phyloP scores from a whole-genome alignment of 2,797 vertebrate species.

The Eulemur rubriventer region DNA sequence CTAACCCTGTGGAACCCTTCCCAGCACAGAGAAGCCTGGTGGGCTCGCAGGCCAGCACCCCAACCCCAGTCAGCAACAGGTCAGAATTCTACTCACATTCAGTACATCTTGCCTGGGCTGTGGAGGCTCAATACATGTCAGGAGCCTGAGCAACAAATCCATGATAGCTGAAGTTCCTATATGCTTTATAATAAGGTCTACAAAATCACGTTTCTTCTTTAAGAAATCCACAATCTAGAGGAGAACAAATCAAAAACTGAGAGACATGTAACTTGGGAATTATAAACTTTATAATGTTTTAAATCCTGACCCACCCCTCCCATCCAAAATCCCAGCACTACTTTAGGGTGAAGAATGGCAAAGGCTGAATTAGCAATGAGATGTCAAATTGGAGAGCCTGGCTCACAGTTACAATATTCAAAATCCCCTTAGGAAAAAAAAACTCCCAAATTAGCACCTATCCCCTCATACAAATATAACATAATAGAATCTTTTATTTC shows the following conservation, averaged over 20 bases:
- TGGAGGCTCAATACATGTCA: conserved; percentile 98
- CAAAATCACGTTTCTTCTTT: conserved; percentile 96
- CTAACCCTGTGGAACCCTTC: background rate
- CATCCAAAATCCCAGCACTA: background rate
- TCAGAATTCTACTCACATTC: conserved; percentile 88
- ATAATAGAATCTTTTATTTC: background rate
- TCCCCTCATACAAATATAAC: background rate
- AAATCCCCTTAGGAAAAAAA: background rate
- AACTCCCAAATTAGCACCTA: background rate
- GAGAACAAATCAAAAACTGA: background rate
- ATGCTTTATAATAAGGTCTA: conserved; percentile 98
- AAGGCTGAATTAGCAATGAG: background rate
- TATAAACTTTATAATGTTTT: background rate
- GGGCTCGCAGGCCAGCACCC: fast-evolving
- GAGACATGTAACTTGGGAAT: background rate
- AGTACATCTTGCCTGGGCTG: conserved; percentile 97
- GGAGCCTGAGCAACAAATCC: conserved; percentile 97
- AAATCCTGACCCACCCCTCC: background rate
- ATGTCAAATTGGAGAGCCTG: background rate
- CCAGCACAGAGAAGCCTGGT: background rate
- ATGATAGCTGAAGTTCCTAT: conserved; percentile 99
- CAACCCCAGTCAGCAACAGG: fast-evolving
- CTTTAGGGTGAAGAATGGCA: background rate
- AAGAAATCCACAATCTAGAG: conserved; percentile 97
- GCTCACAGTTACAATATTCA: background rate